A percentile compares a stretch with the other conserved stretches of the same genome.
phyloP scores from a whole-genome alignment of 2,797 vertebrate genomes.

The Sebastes hopkinsi region DNA sequence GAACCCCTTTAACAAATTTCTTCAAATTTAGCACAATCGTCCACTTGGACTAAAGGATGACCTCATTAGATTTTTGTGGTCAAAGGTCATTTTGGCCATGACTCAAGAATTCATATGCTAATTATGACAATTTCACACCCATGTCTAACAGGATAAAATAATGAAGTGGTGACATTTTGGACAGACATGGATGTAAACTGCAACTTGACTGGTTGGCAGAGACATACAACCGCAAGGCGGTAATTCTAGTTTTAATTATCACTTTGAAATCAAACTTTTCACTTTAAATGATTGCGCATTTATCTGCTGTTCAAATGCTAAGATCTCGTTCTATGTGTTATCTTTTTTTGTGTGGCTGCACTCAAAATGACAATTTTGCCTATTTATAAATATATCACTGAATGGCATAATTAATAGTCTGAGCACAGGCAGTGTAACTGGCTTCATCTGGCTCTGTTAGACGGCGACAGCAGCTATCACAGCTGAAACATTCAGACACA shows the following conservation, averaged over 20 bases:
- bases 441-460: not conserved
- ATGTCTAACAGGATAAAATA: too few relatives aligned
- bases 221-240: too few relatives aligned
- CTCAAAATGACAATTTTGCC: not conserved
- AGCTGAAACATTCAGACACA: not conserved
- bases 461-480: not conserved
- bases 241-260: not conserved
- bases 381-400: slow-evolving; percentile 6
- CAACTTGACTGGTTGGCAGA: too few relatives aligned
- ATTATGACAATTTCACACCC: too few relatives aligned
- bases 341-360: not conserved
- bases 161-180: too few relatives aligned
- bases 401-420: slow-evolving; percentile 21
- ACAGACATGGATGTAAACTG: too few relatives aligned
- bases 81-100: too few relatives aligned
- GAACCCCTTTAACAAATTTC: too few relatives aligned
- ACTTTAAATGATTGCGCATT: not conserved
- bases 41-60: too few relatives aligned
- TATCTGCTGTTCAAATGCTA: not conserved
- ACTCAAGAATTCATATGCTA: too few relatives aligned
- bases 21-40: too few relatives aligned
- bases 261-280: not conserved
- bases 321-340: not conserved
- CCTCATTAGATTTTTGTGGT: too few relatives aligned
- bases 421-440: not conserved